Base-by-base conservation (phyloP, 2,888 invertebrate species). In the Acleris sparsana region DNA sequence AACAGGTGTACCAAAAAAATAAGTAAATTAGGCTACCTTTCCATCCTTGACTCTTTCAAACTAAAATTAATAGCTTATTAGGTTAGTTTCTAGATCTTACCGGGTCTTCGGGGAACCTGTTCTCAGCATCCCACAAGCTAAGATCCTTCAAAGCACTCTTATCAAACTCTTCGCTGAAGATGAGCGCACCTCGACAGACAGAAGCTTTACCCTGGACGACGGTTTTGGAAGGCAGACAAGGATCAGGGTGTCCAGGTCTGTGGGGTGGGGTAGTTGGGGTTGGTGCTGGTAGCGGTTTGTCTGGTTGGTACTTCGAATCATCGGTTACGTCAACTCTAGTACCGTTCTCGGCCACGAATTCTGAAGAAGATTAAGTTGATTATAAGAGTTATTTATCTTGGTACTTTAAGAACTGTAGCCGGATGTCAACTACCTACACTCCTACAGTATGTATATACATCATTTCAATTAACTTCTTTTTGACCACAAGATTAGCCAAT, bases 141-240 rank as follows among this genome's bases (percentile, higher is more conserved):
- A 85, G 69, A 11, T 86, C 83, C 22, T 80, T 73, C n/a, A 86
- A 52, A 75, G 78, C 76, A 7, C 68, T 67, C 55, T 79, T 80
- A 5, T 83, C 78, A 72, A 95, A 95, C 20, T 94, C 89, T 46
- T 95, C 95, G 22, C 89, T 85, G 71, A 96, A 96, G 53, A 96
- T 85, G 29, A 95, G 78, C 17, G 88, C 83, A 2, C 93, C 94
- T 20, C 86, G 78, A 73, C 95, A 95, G 18, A 90, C 76, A 0
- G 76, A 63, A 7, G 68, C 70, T 1, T 70, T 66, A 1, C 85
- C 87, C 16, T 77, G 77, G 1, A 91, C 84, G 20, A 71, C 72
- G 0, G 87, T 89, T 25, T 66, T 59, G 0, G 90, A 87, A 0
- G 62, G 48, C 25, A 73, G 68, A 71, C 90, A 87, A 1, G 80